Evolutionary conservation across 2,888 invertebrate genomes (phyloP).

Genomic region (Didymodactylos carnosus): DNA sequence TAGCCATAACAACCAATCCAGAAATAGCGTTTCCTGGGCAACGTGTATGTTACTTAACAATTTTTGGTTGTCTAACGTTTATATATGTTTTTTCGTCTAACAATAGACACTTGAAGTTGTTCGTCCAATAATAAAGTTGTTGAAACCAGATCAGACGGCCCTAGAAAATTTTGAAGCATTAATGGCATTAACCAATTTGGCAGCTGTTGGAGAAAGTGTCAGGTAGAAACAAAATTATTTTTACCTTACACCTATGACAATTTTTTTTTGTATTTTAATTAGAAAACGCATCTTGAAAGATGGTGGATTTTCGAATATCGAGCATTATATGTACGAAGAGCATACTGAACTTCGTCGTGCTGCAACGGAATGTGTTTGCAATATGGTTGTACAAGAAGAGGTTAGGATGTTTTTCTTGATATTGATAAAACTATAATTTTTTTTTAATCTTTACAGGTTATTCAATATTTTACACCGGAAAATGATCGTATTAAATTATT

Average conservation of each 20-base stretch:
- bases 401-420: conserved; percentile 16
- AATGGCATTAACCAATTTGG: conserved; percentile 83
- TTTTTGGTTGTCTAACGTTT: not conserved
- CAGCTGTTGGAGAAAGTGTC: conserved; percentile 49
- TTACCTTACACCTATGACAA: too few relatives aligned
- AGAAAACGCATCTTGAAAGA: conserved; percentile 61
- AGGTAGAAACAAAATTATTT: too few relatives aligned
- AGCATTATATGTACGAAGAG: conserved; percentile 81
- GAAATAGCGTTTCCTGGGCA: conserved; percentile 92
- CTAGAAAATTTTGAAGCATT: conserved; percentile 88
- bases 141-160: conserved; percentile 65
- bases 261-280: too few relatives aligned
- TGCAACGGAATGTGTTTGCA: conserved; percentile 71
- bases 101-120: conserved; percentile 46
- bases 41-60: conserved; percentile 37
- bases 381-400: conserved; percentile 44
- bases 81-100: not conserved
- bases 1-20: conserved; percentile 86
- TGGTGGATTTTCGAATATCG: conserved; percentile 65
- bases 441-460: conserved; percentile 14
- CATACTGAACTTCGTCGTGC: conserved; percentile 59
- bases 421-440: not conserved
- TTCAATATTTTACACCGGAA: not conserved
- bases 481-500: conserved; percentile 13
- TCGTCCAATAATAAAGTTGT: conserved; percentile 59